Evolutionary conservation across 2,797 vertebrate genomes (phyloP).

Genomic region (Muscicapa comitata): DNA sequence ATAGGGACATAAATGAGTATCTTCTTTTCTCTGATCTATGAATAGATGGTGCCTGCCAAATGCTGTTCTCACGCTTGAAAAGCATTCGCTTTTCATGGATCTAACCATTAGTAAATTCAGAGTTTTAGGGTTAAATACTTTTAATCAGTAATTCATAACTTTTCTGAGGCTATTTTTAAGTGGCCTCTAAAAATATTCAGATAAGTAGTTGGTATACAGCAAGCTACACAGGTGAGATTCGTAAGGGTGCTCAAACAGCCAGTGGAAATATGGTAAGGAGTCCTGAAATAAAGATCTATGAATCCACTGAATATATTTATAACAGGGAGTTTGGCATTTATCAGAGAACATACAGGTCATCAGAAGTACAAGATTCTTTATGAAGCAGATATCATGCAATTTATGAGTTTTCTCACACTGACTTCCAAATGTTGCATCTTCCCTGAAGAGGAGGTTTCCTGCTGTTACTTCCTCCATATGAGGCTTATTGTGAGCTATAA

Average conservation of each 20-base stretch:
- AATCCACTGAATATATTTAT: not conserved
- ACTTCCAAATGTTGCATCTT: not conserved
- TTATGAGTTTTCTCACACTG: not conserved
- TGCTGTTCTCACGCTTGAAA: not conserved
- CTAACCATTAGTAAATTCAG: not conserved
- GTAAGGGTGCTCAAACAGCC: not conserved
- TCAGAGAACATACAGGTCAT: not conserved
- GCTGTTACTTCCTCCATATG: not conserved
- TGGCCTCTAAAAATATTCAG: not conserved
- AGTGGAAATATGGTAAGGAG: not conserved
- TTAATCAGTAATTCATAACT: not conserved
- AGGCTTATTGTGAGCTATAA: not conserved
- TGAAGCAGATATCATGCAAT: not conserved
- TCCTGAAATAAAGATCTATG: not conserved
- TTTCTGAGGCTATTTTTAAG: not conserved
- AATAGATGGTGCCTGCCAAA: not conserved
- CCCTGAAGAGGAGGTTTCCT: not conserved
- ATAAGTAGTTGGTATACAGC: not conserved
- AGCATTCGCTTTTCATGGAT: not conserved
- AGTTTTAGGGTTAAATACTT: not conserved
- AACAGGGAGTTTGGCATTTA: not conserved
- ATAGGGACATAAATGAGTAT: not conserved
- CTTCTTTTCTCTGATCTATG: not conserved
- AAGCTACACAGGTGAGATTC: not conserved
- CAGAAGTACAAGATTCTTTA: not conserved